Evolutionary conservation across 2,113 vertebrate genomes (phyloP).

Genomic region (Chloebia gouldiae): DNA sequence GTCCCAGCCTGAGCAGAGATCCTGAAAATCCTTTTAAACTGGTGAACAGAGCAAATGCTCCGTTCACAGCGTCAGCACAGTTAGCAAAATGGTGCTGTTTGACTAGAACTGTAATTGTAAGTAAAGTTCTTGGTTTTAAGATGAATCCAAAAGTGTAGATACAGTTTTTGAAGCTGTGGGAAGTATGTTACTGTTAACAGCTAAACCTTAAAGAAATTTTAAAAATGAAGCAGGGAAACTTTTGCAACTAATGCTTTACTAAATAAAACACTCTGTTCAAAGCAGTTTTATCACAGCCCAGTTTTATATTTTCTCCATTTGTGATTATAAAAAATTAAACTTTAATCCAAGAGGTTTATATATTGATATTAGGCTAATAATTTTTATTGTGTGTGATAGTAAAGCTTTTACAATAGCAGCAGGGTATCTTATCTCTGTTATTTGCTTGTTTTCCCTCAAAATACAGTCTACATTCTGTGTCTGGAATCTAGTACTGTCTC

Average conservation of each 20-base stretch:
- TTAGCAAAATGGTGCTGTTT: background rate
- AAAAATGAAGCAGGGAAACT: background rate
- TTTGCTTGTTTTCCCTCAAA: background rate
- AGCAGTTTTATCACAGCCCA: background rate
- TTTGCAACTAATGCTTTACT: background rate
- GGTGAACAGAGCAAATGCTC: background rate
- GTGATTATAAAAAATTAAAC: background rate
- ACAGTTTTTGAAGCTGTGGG: background rate
- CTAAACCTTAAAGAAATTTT: background rate
- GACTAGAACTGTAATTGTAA: background rate
- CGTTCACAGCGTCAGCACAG: background rate
- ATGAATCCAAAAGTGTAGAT: background rate
- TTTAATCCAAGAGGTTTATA: background rate
- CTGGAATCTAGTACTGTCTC: background rate
- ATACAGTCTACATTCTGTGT: background rate
- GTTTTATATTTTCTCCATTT: background rate
- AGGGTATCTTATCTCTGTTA: background rate
- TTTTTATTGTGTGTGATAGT: background rate
- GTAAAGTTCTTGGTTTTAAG: background rate
- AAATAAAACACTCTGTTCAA: background rate
- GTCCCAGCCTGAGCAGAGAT: background rate
- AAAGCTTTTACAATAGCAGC: background rate
- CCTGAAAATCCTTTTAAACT: background rate
- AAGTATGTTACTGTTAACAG: background rate
- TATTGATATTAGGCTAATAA: background rate